Percentiles rank a stretch among this genome's conserved stretches.
Evolutionary conservation across 1,140 invertebrate genomes (phyloP).

Genomic region (Armadillidium nasatum): DNA sequence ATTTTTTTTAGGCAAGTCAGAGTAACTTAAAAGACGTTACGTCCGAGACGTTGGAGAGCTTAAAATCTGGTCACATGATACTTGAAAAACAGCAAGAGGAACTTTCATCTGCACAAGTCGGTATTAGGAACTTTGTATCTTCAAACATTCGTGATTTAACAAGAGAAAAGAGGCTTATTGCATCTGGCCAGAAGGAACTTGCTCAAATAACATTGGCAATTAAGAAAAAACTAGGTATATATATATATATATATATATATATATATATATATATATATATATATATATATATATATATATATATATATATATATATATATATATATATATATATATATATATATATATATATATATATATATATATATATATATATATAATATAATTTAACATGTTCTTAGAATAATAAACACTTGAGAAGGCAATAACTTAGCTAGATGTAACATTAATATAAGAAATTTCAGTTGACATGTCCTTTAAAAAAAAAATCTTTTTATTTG

Average conservation of each 20-base stretch:
- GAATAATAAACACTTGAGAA: too few species aligned
- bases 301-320: too few species aligned
- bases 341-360: too few species aligned
- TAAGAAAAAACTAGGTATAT: conserved; percentile 56
- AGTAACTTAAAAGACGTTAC: conserved; percentile 55
- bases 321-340: too few species aligned
- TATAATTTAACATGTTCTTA: too few species aligned
- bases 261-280: too few species aligned
- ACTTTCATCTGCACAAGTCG: conserved; percentile 54
- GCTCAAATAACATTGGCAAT: conserved; percentile 57
- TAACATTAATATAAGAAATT: too few species aligned
- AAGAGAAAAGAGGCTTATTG: conserved; percentile 60
- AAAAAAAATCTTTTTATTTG: too few species aligned
- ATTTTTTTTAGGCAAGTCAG: conserved; percentile 54
- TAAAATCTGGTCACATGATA: conserved; percentile 55
- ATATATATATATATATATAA: too few species aligned
- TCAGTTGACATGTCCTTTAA: too few species aligned
- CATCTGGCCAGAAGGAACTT: conserved; percentile 57
- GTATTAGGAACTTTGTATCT: conserved; percentile 54
- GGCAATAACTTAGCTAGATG: too few species aligned
- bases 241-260: too few species aligned
- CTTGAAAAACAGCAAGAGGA: conserved; percentile 56
- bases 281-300: not conserved
- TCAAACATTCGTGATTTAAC: conserved; percentile 57
- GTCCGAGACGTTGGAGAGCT: conserved; percentile 52